Evolutionary conservation across 2,888 invertebrate species (phyloP), one percentile per base, ranked within the genome.

Genomic region (Chymomyza procnemis): DNA sequence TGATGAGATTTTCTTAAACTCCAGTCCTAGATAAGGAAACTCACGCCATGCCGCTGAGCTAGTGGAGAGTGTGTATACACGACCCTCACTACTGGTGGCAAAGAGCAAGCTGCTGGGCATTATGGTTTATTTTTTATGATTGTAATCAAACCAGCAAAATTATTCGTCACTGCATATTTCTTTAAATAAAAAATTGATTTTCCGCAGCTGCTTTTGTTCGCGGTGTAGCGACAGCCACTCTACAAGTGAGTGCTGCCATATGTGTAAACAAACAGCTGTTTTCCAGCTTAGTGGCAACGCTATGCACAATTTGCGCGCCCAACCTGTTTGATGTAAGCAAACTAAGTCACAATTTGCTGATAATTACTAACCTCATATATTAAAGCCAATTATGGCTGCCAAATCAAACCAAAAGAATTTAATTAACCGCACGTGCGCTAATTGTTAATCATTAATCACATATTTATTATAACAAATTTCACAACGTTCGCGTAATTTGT

Each of bases 1-100:
- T 3, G 97, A 95, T 2, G 97, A 95, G 61, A 97, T 92, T 87
- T 96, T 95, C 91, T 97, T 98, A 88, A 97, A 96, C 88, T 97
- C 97, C 74, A 97, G 93, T 1, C 97, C 96, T 21, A 95, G 92
- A 88, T 97, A 97, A 0, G 88, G 95, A 94, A 88, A 94, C 90
- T 97, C 96, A 87, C 95, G 93, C 97, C 97, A 97, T 91, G 95
- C 95, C 19, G 94, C 93, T 3, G 96, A 95, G 77, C 93, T 94
- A 2, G 96, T 96, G 41, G 96, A 94, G 67, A 97, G 92, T 62
- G 95, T 95, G 89, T 96, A 96, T 14, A 97, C 96, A 89, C 96
- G 94, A 14, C 97, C 97, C 90, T 96, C 96, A 92, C 95, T 96
- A 90, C 96, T 97, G 71, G 96, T 95, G 19, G 96, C 95, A 91